A percentile compares a stretch with the other conserved stretches of the same genome.
These are phyloP conservation scores for Nematopogon swammerdamellus DNA, from an alignment of 2,888 invertebrate genomes.

Conservation along the genomic window DNA sequence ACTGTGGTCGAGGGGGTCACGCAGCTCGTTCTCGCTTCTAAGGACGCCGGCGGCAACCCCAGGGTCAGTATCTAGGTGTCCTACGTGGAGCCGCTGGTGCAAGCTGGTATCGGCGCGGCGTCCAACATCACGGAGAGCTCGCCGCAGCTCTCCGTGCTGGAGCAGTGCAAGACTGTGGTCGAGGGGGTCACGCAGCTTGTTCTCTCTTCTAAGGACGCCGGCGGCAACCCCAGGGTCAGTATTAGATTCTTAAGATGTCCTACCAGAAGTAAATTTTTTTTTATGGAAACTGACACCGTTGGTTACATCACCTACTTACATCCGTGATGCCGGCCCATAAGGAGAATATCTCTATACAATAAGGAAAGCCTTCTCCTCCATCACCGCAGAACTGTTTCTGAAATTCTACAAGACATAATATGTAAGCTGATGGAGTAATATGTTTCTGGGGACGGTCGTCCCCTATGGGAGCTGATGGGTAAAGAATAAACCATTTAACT, in stretches of 20 bases:
- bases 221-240: constrained; percentile 84
- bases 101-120: constrained; percentile 81
- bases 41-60: constrained; percentile 91
- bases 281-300: too few species aligned
- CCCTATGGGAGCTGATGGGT: too few species aligned
- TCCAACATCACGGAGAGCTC: constrained; percentile 86
- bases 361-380: too few species aligned
- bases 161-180: constrained; percentile 91
- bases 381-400: too few species aligned
- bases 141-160: constrained; percentile 82
- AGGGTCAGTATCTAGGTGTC: constrained; percentile 66
- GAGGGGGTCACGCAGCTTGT: constrained; percentile 89
- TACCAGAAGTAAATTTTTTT: too few species aligned
- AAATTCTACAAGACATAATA: too few species aligned
- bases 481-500: too few species aligned
- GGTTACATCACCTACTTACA: too few species aligned
- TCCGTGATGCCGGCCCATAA: too few species aligned
- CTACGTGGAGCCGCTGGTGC: constrained; percentile 84
- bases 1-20: constrained; percentile 93
- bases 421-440: background rate
- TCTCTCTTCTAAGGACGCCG: constrained; percentile 81
- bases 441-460: too few species aligned
- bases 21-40: constrained; percentile 78
- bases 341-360: too few species aligned
- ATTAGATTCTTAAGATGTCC: too few species aligned